Base-by-base conservation (phyloP, 2,113 vertebrate genomes). In the Bubo blakistoni region DNA sequence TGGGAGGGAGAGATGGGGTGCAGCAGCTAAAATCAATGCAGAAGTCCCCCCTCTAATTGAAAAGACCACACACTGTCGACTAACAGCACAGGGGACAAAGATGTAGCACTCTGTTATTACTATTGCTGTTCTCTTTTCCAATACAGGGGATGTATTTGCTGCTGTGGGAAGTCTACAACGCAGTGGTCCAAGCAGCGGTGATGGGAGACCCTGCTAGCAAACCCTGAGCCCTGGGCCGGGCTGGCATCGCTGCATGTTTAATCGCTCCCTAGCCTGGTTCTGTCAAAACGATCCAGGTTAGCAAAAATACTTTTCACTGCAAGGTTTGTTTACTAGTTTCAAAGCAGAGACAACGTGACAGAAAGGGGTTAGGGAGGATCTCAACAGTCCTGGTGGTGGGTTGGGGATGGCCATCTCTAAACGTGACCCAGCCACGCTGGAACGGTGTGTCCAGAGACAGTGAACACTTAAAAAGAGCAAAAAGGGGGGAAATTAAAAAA, bases 391-490 rank as follows among this genome's bases (percentile, higher is more conserved):
- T 72, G 40, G 30, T 30, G 25, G 24, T 26, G 25, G 30, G 21
- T 7, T 85, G 44, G 52, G 18, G 24, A 25, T 32, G 26, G 44
- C 8, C 16, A 63, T 25, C 77, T 62, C 88, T 66, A 81, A 72
- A 88, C 38, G 34, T 51, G 66, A 47, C 40, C 30, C 54, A 80
- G 58, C 4, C 61, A 52, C 24, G 54, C 65, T 66, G 32, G 63
- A 86, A 66, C 0, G 0, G 18, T 0, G 0, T 10, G n/a, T 76
- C 47, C 0, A 0, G 54, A 79, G n/a, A 86, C 44, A 1, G 1
- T 4, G 6, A 91, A 62, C 38, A 58, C 17, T n/a, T 44, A 59
- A 74, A 38, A 38, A 70, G 42, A 82, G 29, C 19, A 58, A 77
- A 70, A 24, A 59, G 9, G 16, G 10, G 42, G 25, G 11, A 7